Conservation (phyloP, 2,113 vertebrate species). For the Podarcis muralis region DNA sequence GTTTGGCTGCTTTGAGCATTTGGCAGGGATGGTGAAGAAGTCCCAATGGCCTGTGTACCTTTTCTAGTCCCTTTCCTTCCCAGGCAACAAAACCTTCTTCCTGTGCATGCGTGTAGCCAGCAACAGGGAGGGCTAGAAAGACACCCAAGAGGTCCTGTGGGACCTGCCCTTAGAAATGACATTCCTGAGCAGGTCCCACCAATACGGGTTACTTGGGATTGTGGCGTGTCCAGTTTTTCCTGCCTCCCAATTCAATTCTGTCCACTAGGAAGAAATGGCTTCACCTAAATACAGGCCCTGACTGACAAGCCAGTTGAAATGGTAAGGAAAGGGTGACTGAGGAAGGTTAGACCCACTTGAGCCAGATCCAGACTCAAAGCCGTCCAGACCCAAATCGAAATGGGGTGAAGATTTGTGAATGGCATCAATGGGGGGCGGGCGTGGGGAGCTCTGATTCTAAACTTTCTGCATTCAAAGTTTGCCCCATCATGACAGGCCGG, state of each 20-base stretch:
- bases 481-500: too few relatives aligned
- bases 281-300: neutral
- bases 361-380: neutral
- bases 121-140: neutral
- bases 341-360: neutral
- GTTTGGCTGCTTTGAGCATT: neutral
- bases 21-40: neutral
- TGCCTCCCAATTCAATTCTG: neutral
- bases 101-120: neutral
- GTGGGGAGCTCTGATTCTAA: neutral
- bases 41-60: neutral
- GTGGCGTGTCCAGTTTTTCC: neutral
- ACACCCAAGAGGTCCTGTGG: neutral
- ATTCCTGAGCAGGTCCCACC: neutral
- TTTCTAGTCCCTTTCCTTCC: neutral
- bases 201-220: too few relatives aligned
- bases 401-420: neutral
- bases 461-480: neutral
- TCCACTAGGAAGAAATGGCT: neutral
- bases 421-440: too few relatives aligned
- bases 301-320: neutral
- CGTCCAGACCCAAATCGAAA: neutral
- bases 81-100: neutral
- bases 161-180: neutral
- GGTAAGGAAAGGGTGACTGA: too few relatives aligned